Base-by-base conservation (phyloP, 1,140 invertebrate species). In the Saccostrea glomerata region DNA sequence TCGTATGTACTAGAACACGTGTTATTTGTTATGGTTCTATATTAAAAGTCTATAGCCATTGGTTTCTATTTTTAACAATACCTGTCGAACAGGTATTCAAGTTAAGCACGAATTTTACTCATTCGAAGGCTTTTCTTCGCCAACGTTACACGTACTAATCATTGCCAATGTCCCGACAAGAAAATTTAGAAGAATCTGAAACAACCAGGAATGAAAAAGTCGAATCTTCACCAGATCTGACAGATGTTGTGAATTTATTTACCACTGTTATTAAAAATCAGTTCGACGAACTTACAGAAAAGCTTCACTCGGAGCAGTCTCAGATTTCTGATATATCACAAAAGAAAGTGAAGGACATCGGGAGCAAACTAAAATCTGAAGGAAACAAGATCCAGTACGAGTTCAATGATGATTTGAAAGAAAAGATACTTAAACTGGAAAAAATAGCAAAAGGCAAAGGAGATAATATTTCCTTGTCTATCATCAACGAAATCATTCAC, bases 301-400 rank as follows among this genome's bases (percentile, higher is more conserved):
- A 56, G 15, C 82, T 84, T 23, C 11, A 23, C 20, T 20, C 36
- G 2, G 82, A 84, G 82, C 82, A 84, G 54, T 23, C 11, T n/a
- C n/a, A n/a, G n/a, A n/a, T n/a, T n/a, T n/a, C n/a, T n/a, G n/a
- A n/a, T n/a, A n/a, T n/a, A n/a, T n/a, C n/a, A 17, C 54, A 47
- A 4, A 84, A 84, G 54, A 84, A 84, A 54, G 25, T 84, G 82
- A 84, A 84, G 20, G 82, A 84, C 47, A 84, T 20, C 40, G 36
- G 7, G 7, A 84, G n/a, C 15, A 84, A 84, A 20, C 82, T 84
- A 9, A 47, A 56, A 47, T 47, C 40, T 15, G 82, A 84, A 23
- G 82, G 82, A 20, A 84, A 84, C 20, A 47, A n/a, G n/a, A 84
- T 84, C 20, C 82, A 84, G 15, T 84, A 47, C 47, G 20, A 47